phyloP scores from a whole-genome alignment of 2,797 vertebrate species.

The Xenentodon cancila region DNA sequence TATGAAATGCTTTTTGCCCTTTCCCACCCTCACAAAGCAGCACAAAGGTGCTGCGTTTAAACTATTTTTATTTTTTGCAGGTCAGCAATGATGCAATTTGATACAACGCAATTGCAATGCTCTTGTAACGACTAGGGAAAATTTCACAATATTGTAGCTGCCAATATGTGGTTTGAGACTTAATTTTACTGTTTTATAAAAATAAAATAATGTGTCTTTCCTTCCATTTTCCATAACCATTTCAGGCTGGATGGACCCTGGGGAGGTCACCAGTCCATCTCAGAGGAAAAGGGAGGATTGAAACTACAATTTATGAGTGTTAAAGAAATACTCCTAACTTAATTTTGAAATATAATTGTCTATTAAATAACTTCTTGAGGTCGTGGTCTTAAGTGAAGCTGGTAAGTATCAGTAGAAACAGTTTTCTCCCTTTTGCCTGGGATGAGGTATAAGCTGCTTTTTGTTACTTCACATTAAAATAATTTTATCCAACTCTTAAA shows the following conservation, averaged over 20 bases:
- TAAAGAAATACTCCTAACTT: too few relatives aligned
- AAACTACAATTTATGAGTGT: conserved; percentile 1
- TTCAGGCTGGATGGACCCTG: too few relatives aligned
- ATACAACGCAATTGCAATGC: conserved; percentile 23
- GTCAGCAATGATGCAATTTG: conserved; percentile 49
- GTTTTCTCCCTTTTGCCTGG: too few relatives aligned
- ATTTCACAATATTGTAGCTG: neutral
- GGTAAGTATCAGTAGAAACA: too few relatives aligned
- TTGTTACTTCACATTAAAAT: neutral
- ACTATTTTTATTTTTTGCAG: conserved; percentile 3
- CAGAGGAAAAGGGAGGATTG: too few relatives aligned
- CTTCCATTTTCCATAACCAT: too few relatives aligned
- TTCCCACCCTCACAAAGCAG: conserved; percentile 5
- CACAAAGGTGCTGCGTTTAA: conserved; percentile 7
- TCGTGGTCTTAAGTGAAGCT: too few relatives aligned
- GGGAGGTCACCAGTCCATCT: too few relatives aligned
- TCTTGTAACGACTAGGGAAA: neutral
- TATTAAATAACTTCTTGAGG: too few relatives aligned
- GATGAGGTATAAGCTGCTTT: neutral
- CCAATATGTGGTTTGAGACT: neutral
- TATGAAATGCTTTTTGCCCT: conserved; percentile 7
- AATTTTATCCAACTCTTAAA: neutral
- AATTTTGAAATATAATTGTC: too few relatives aligned
- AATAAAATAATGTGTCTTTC: neutral
- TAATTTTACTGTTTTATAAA: neutral